Evolutionary conservation across 2,797 vertebrate species (phyloP), one percentile per base, ranked within the genome.

Genomic region (Siniperca undulata): DNA sequence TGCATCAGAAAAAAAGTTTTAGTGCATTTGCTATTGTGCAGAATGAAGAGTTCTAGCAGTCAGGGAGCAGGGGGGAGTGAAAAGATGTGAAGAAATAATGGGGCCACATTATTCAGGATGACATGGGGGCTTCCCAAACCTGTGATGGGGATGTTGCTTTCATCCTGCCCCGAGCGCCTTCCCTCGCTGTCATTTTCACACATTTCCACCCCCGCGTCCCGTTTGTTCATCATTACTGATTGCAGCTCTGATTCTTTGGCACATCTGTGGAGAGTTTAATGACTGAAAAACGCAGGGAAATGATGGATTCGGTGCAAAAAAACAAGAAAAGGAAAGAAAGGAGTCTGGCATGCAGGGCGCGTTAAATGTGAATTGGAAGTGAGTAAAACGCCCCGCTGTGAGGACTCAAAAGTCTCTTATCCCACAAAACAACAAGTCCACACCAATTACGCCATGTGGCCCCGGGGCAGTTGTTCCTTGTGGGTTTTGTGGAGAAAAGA

Each of bases 1-100:
- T 97, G 97, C 98, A 98, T 98, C 95, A 97, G 97, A 97, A 98
- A 96, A 97, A 96, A 97, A 97, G 95, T 96, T 96, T 97, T 96
- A 97, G 96, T 96, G 97, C 96, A 93, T 97, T 96, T 95, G 91
- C 96, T 89, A 95, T 98, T 98, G 97, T 98, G 94, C 94, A 93
- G 94, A 91, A 95, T 97, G 97, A 96, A 95, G 97, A 97, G 96
- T 97, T 97, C 94, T 95, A 96, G 95, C 96, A 96, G 97, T 97
- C 96, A 96, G 94, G 93, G 93, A 95, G 95, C 87, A 8, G 46
- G 48, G 66, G 95, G 93, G 93, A 92, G 86, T 94, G 95, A 94
- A 95, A 94, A 92, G 96, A 96, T 93, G 94, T 91, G 93, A 95
- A 95, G 95, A 94, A 96, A 95, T 94, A 95, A 95, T 91, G 94